These are phyloP conservation scores for Poeciliopsis retropinna DNA, from an alignment of 2,113 vertebrate species.

Conservation along the genomic window DNA sequence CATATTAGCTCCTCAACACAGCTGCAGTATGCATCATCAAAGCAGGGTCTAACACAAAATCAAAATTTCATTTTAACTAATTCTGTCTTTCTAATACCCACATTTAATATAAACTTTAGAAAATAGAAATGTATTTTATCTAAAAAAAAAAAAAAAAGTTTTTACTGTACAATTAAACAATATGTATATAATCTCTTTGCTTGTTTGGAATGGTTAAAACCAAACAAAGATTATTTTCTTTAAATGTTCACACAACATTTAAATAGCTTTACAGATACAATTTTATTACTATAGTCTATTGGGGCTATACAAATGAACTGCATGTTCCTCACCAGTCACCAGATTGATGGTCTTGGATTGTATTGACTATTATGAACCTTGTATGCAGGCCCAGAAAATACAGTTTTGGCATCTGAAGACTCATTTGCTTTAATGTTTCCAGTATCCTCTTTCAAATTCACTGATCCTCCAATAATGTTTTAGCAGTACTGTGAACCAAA, in stretches of 20 bases:
- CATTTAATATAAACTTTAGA: background rate
- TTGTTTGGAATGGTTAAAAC: too few relatives aligned
- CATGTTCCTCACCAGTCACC: background rate
- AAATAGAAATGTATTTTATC: background rate
- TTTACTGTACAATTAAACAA: background rate
- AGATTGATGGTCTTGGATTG: background rate
- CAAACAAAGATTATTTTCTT: background rate
- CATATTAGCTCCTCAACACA: background rate
- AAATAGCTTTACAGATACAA: background rate
- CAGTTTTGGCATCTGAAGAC: too few relatives aligned
- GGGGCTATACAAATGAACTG: background rate
- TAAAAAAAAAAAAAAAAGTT: too few relatives aligned
- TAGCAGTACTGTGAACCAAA: too few relatives aligned
- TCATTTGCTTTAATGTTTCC: too few relatives aligned
- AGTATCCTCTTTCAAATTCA: too few relatives aligned
- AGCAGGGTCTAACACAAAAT: background rate
- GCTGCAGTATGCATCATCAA: background rate
- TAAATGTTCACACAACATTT: background rate
- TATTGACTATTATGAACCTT: too few relatives aligned
- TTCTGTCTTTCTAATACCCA: background rate
- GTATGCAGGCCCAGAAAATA: too few relatives aligned
- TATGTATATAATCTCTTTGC: background rate
- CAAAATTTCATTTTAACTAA: background rate
- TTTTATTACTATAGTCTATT: background rate
- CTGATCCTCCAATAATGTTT: too few relatives aligned